A percentile compares a stretch with the other conserved stretches of the same genome.
These are phyloP conservation scores for Danio albolineatus DNA, from an alignment of 2,797 vertebrate species.

Conservation along the genomic window DNA sequence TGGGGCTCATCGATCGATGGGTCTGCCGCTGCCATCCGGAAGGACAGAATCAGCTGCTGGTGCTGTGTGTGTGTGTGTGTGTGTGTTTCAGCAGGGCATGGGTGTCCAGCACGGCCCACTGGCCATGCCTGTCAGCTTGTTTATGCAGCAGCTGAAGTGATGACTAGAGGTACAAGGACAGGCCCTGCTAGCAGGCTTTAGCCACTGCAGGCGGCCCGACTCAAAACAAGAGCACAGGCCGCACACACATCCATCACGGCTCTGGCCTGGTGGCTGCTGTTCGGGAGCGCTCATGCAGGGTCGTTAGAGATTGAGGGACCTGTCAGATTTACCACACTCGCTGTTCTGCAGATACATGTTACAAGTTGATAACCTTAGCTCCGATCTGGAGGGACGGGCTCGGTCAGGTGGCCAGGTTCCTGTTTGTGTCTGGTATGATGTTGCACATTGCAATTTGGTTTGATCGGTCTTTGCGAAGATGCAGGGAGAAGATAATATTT, in stretches of 20 bases:
- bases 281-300: slow-evolving; percentile 42
- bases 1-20: slow-evolving; percentile 45
- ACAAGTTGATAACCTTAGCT: slow-evolving; percentile 44
- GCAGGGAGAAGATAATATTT: background rate
- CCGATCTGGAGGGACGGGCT: slow-evolving; percentile 7
- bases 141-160: slow-evolving; percentile 55
- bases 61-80: slow-evolving; percentile 35
- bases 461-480: slow-evolving; percentile 10
- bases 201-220: slow-evolving; percentile 49
- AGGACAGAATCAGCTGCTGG: slow-evolving; percentile 37
- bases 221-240: slow-evolving; percentile 34
- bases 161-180: slow-evolving; percentile 63
- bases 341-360: slow-evolving; percentile 33
- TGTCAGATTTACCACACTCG: slow-evolving; percentile 47
- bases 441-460: background rate
- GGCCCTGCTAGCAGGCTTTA: slow-evolving; percentile 47
- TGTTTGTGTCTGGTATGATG: background rate
- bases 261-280: slow-evolving; percentile 36
- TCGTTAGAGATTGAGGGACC: slow-evolving; percentile 56
- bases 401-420: slow-evolving; percentile 18
- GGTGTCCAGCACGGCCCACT: slow-evolving; percentile 47
- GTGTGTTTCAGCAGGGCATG: slow-evolving; percentile 47
- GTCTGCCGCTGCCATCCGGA: slow-evolving; percentile 41
- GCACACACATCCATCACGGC: slow-evolving; percentile 54
- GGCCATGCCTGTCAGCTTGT: slow-evolving; percentile 56